Evolutionary conservation across 2,113 vertebrate species (phyloP), one percentile per base, ranked within the genome.

Genomic region (Sterrhoptilus dennistouni): DNA sequence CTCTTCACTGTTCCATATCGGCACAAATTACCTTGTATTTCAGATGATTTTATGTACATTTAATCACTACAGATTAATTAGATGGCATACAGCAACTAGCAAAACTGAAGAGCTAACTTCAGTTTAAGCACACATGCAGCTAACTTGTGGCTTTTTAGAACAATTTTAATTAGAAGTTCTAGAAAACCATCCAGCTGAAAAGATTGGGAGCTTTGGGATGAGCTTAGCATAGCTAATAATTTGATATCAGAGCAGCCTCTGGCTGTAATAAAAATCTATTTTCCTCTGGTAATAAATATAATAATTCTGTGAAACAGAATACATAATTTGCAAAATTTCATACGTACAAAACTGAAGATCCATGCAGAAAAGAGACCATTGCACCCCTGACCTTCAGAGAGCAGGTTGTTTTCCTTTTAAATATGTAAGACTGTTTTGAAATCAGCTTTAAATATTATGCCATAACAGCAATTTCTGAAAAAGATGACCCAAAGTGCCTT

Each of bases 61-160:
- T 98, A 98, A 98, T 98, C 97, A 98, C 96, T 97, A 96, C 97
- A 97, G 96, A 98, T 98, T 98, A 98, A 98, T 98, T 98, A 97
- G 96, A 97, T 83, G 89, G 96, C 97, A 98, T 90, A 97, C 25
- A 94, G 95, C 97, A 98, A 95, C 44, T 93, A 96, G 95, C 49
- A 96, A 98, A 98, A 98, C 91, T 97, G 96, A 97, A 96, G 95
- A 96, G 93, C 96, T 97, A 98, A 97, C 97, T 98, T 98, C 94
- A 97, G 94, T 97, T 97, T 97, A 98, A 98, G 97, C 96, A 96
- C 87, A 96, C 66, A 97, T 69, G 79, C 96, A 96, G 87, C 96
- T 96, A 98, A 98, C 97, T 97, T 98, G 95, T 96, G 94, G 93
- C 95, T 98, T 97, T 98, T 98, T 85, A 96, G 91, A 98, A 97